Evolutionary conservation across 2,797 vertebrate species (phyloP).

Genomic region (Sebastiscus albofasciatus): DNA sequence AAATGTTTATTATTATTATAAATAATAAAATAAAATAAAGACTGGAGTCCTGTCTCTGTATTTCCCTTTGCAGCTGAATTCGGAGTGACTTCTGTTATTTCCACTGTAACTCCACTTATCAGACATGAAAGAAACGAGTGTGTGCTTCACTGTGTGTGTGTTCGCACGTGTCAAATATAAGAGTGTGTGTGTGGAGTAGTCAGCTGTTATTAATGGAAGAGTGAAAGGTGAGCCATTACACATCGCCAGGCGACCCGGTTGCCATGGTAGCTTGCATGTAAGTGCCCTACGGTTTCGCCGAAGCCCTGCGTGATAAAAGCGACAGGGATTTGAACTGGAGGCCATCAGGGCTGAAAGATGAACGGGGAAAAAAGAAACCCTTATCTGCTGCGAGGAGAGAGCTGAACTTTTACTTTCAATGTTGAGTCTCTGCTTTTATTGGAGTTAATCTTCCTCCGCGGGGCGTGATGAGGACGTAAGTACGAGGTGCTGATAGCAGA

Average conservation of each 20-base stretch:
- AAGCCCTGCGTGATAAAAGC: not conserved
- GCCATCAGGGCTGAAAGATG: not conserved
- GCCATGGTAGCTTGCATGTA: slow-evolving; percentile 16
- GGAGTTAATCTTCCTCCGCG: slow-evolving; percentile 22
- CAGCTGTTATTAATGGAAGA: slow-evolving; percentile 23
- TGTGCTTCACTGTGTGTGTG: not conserved
- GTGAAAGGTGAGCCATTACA: slow-evolving; percentile 39
- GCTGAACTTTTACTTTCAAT: slow-evolving; percentile 17
- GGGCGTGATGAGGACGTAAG: not conserved
- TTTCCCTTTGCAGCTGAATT: not conserved
- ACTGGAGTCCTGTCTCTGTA: not conserved
- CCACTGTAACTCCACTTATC: not conserved
- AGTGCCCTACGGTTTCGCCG: not conserved
- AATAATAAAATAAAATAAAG: too few species aligned
- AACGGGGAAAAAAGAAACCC: not conserved
- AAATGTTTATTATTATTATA: not conserved
- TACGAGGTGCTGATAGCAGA: not conserved
- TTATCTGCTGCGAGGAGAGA: slow-evolving; percentile 6
- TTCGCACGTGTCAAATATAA: not conserved
- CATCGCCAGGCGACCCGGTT: slow-evolving; percentile 10
- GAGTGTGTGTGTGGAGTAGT: not conserved
- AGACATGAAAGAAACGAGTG: not conserved
- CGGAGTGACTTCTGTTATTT: not conserved
- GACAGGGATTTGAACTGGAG: slow-evolving; percentile 14
- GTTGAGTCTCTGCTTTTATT: slow-evolving; percentile 6